Evolutionary conservation across 2,113 vertebrate species (phyloP).

Genomic region (Rhinolophus sinicus): DNA sequence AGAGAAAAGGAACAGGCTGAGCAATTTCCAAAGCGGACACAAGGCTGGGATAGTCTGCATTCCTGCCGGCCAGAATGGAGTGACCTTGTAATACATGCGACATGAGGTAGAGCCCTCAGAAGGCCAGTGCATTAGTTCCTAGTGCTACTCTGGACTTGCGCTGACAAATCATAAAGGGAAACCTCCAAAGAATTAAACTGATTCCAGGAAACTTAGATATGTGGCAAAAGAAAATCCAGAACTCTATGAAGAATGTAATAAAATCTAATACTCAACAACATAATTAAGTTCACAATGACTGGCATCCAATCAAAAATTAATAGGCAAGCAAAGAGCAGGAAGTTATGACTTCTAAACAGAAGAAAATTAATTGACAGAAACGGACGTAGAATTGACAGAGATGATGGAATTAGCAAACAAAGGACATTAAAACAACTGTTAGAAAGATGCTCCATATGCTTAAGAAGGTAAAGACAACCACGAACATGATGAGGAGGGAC

Average conservation of each 20-base stretch:
- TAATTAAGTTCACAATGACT: neutral
- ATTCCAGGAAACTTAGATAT: neutral
- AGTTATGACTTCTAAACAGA: neutral
- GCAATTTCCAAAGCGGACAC: neutral
- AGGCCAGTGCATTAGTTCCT: neutral
- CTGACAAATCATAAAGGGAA: neutral
- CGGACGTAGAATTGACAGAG: neutral
- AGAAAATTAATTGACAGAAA: neutral
- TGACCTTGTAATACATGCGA: fast-evolving
- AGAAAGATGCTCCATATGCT: neutral
- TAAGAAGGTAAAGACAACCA: neutral
- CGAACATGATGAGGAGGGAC: neutral
- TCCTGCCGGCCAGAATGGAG: neutral
- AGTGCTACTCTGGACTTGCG: neutral
- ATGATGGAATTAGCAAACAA: neutral
- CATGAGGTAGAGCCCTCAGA: neutral
- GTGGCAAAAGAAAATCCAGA: neutral
- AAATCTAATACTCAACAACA: neutral
- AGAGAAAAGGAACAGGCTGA: neutral
- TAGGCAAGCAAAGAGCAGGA: neutral
- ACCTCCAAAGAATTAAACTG: neutral
- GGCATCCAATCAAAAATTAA: neutral
- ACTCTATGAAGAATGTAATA: neutral
- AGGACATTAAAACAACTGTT: neutral
- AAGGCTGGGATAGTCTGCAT: neutral